Conservation (phyloP, 2,888 invertebrate species). For the Orthosia gracilis region DNA sequence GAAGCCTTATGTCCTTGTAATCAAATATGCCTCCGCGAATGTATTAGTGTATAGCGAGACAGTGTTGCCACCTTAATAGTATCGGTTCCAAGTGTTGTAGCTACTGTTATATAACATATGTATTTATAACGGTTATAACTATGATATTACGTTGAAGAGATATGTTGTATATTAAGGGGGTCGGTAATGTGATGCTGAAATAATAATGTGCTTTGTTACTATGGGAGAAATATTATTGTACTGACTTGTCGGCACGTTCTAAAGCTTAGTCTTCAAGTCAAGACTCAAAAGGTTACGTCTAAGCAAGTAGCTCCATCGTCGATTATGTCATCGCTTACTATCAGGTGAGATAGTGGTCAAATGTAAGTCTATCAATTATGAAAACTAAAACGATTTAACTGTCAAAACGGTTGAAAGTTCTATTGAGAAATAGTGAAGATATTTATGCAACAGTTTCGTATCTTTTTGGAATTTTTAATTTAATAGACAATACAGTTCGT, state of each 20-base stretch:
- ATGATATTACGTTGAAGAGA: slow-evolving; percentile 10
- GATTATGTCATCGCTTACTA: no score
- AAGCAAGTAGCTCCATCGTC: no score
- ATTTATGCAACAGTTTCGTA: no score
- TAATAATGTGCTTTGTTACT: slow-evolving; percentile 19
- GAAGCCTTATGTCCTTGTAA: slow-evolving; percentile 61
- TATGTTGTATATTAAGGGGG: slow-evolving; percentile 22
- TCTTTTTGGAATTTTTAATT: no score
- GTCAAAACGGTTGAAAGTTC: no score
- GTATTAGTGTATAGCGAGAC: slow-evolving; percentile 42
- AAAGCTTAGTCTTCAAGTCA: no score
- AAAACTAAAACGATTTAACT: no score
- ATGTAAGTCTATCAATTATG: no score
- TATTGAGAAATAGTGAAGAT: no score
- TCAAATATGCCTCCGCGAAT: slow-evolving; percentile 55
- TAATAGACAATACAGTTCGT: neutral
- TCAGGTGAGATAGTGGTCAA: no score
- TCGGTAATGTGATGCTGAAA: slow-evolving; percentile 12
- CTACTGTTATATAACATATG: neutral
- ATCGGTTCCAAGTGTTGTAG: slow-evolving; percentile 48
- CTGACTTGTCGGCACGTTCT: neutral
- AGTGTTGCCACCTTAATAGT: slow-evolving; percentile 44
- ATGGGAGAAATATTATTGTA: neutral
- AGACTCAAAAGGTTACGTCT: no score
- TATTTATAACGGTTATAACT: neutral